These are phyloP conservation scores for Calliopum simillimum DNA, from an alignment of 2,888 invertebrate species.

Conservation along the genomic window DNA sequence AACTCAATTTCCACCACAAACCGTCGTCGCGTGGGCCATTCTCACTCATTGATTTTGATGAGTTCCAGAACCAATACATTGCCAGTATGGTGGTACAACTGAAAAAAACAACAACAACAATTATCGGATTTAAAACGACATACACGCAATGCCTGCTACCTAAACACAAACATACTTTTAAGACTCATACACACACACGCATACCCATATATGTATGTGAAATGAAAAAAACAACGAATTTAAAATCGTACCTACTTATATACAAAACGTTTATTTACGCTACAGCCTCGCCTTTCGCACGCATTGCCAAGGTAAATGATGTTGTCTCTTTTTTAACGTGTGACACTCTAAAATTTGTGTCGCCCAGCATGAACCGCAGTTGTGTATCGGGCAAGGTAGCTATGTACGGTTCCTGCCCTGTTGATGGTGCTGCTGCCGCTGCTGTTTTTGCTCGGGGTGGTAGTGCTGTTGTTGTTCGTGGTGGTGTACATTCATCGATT, in stretches of 20 bases:
- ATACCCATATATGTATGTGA: neutral
- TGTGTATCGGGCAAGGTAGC: conserved; percentile 10
- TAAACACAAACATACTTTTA: neutral
- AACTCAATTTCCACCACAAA: neutral
- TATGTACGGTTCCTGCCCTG: neutral
- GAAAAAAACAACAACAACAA: conserved; percentile 37
- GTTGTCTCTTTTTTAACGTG: conserved; percentile 45
- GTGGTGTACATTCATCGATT: conserved; percentile 35
- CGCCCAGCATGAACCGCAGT: conserved; percentile 43
- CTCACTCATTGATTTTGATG: neutral
- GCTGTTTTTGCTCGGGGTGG: neutral
- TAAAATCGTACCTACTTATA: neutral
- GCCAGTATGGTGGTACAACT: conserved; percentile 42
- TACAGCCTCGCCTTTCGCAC: conserved; percentile 38
- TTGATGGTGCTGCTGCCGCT: neutral
- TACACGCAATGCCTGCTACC: neutral
- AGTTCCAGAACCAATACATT: conserved; percentile 9
- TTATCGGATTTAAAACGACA: conserved; percentile 13
- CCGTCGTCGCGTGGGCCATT: neutral
- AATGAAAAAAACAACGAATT: neutral
- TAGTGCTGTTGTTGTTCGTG: conserved; percentile 17
- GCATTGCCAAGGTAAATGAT: conserved; percentile 14
- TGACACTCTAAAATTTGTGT: conserved; percentile 54
- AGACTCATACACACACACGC: conserved; percentile 32
- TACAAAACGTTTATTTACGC: conserved; percentile 27